These are phyloP conservation scores for Trididemnum nubilum DNA, from an alignment of 23 tunicate genomes.

Conservation along the genomic window DNA sequence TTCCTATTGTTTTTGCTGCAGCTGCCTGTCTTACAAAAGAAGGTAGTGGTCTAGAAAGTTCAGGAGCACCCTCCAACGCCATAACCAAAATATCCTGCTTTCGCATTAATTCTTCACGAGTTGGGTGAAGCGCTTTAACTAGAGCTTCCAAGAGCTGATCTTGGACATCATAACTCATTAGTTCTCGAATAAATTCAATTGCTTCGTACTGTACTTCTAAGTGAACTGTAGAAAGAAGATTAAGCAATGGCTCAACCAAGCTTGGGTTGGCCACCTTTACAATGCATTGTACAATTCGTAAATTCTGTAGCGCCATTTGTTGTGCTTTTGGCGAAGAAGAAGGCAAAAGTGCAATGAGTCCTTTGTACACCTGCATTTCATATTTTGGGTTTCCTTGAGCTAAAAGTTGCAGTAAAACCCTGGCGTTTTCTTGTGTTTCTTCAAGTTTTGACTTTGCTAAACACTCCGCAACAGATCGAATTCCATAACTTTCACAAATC, in stretches of 20 bases:
- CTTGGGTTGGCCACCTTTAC: constrained; percentile 79
- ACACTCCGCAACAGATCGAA: constrained; percentile 92
- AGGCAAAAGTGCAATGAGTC: constrained; percentile 91
- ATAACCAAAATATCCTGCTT: constrained; percentile 22
- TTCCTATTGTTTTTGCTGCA: constrained; percentile 86
- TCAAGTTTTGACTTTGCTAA: constrained; percentile 79
- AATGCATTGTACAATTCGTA: constrained; percentile 71
- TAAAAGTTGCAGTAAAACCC: constrained; percentile 58
- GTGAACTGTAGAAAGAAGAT: constrained; percentile 73
- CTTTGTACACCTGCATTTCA: constrained; percentile 89
- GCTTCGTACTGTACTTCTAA: constrained; percentile 95
- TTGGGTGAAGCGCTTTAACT: constrained; percentile 70
- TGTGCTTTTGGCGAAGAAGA: constrained; percentile 95
- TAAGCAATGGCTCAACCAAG: constrained; percentile 78
- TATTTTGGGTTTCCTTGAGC: constrained; percentile 96
- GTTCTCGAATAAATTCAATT: constrained; percentile 78
- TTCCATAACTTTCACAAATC: constrained; percentile 92
- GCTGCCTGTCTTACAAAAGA: constrained; percentile 87
- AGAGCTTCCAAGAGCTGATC: constrained; percentile 72
- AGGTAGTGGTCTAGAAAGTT: constrained; percentile 61
- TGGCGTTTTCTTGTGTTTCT: constrained; percentile 68
- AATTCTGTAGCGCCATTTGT: constrained; percentile 86
- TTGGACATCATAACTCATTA: constrained; percentile 62
- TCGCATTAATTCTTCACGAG: constrained; percentile 66
- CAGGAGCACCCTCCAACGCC: constrained; percentile 64